Evolutionary conservation across 2,888 invertebrate species (phyloP), one percentile per base, ranked within the genome.

Genomic region (Mythimna albipuncta): DNA sequence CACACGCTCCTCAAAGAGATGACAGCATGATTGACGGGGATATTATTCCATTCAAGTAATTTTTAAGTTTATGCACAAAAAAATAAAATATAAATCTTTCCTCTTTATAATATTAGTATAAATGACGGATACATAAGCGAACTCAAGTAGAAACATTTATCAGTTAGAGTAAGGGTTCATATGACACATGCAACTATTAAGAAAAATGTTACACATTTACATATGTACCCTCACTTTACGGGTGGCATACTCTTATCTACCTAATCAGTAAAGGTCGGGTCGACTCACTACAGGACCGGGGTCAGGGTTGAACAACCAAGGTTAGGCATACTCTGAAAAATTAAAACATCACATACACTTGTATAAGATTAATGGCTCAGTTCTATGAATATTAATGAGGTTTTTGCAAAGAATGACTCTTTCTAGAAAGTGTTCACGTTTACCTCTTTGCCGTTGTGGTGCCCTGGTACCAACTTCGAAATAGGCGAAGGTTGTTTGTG

Each of bases 231-330:
- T 62, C 44, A 62, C 11, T 62, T 71, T 58, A 75, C 26, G 7
- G 65, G 79, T 64, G 54, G 63, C 65, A 74, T 63, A 75, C 58
- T 64, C 65, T 69, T 59, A 78, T 65, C 65, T 79, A 21, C 63
- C 6, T 59, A 54, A 79, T 70, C 67, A 78, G 62, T 52, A 47
- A 70, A 64, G 75, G 79, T 62, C 55, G 11, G 41, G 50, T 75
- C 55, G 61, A 58, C 26, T 64, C 50, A 57, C 73, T 58, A 41
- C 41, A 62, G 26, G 35, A 47, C 61, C n/a, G 32, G 38, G 75
- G 80, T 79, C 76, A 68, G n/a, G 81, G 76, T 26, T n/a, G 7
- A 21, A 26, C 32, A 47, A 44, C 41, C 21, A 72, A 74, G 74
- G 77, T 59, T 58, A 65, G 26, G 19, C 19, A 26, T 70, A 58